Evolutionary conservation across 1,140 invertebrate species (phyloP), one percentile per base, ranked within the genome.

Genomic region (Euura lappo): DNA sequence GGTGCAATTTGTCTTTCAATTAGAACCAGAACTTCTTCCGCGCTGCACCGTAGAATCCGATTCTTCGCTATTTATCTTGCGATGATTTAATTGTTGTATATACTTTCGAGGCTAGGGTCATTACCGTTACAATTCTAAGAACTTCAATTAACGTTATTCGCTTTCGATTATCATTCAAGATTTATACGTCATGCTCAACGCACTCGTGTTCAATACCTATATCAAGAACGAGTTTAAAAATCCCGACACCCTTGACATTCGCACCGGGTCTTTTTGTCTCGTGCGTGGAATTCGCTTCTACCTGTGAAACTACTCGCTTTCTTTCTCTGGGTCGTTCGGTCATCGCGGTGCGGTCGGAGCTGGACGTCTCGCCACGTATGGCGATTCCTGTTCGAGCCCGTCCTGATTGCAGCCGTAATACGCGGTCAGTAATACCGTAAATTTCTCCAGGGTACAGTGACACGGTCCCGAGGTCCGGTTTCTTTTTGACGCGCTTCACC

Each of bases 361-460:
- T 60, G 51, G 3, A n/a, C 51, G 51, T 60, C 8, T n/a, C 51
- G 6, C 51, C 51, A 6, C 51, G 51, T 60, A 60, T 60, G 51
- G 51, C 51, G 51, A 60, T 60, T 60, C 8, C 51, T 60, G 51
- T 60, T 60, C 51, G 13, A 60, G 8, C 13, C 13, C 8, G 8
- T n/a, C 3, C 2, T 8, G 13, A 60, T n/a, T 8, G 28, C 13
- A 60, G 51, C 51, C 51, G 13, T 60, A 60, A 60, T 60, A 60
- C 51, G 2, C 51, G 51, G 51, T 60, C 51, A 11, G 51, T 60
- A 60, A 3, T 6, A 60, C 51, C 51, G 51, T 60, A 60, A 60
- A 60, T 60, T 11, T 60, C 51, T 60, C 51, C 51, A 60, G 51
- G 51, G 51, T 60, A 60, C 51, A 60, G 51, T 60, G 51, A 60